These are phyloP conservation scores for Gobiocypris rarus DNA, from an alignment of 2,113 vertebrate species.

Conservation along the genomic window DNA sequence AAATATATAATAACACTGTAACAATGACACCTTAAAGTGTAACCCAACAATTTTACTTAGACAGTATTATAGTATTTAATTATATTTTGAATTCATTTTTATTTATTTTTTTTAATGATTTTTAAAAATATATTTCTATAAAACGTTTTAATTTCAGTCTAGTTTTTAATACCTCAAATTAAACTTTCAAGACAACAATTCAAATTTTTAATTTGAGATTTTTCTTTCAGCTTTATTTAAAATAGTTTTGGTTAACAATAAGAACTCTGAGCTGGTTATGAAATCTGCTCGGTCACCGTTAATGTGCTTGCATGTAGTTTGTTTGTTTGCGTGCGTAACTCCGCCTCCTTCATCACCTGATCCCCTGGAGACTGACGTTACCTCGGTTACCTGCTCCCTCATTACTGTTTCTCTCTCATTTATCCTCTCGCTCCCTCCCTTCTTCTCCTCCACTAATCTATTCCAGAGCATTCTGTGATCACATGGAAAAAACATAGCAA, in stretches of 20 bases:
- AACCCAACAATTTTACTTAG: not conserved
- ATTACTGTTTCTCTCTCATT: slow-evolving; percentile 47
- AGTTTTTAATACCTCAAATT: too few relatives aligned
- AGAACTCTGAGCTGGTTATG: not conserved
- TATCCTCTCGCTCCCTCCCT: slow-evolving; percentile 59
- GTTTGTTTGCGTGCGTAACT: not conserved
- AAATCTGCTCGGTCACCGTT: slow-evolving; percentile 14
- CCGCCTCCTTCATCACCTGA: slow-evolving; percentile 12
- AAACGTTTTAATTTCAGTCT: too few relatives aligned
- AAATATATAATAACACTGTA: too few relatives aligned
- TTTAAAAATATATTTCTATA: too few relatives aligned
- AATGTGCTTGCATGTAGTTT: not conserved
- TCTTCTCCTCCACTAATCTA: slow-evolving; percentile 73
- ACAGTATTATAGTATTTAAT: not conserved
- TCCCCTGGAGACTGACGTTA: slow-evolving; percentile 57
- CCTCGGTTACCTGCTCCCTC: slow-evolving; percentile 69
- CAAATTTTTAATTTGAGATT: not conserved
- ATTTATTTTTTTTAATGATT: too few relatives aligned
- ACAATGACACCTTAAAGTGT: too few relatives aligned
- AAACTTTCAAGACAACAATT: not conserved
- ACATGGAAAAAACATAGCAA: slow-evolving; percentile 82
- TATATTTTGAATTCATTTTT: not conserved
- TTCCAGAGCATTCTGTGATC: slow-evolving; percentile 82
- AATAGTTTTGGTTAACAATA: not conserved
- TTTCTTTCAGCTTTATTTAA: not conserved